Base-by-base conservation (phyloP, 2,888 invertebrate genomes). In the Hyposoter didymator region DNA sequence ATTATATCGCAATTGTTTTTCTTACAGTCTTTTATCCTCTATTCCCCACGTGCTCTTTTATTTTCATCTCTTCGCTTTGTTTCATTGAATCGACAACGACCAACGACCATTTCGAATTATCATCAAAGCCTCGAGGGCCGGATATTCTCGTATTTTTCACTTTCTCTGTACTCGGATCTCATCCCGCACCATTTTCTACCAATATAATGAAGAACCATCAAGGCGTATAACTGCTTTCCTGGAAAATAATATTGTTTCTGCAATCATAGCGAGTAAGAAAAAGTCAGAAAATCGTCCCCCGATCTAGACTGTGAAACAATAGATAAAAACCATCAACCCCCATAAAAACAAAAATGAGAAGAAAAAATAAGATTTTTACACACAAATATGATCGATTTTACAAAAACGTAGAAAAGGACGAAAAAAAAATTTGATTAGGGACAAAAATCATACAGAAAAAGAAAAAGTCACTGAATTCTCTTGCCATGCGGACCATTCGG, bases 21-120 rank as follows among this genome's bases (percentile, higher is more conserved):
- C 39, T n/a, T 43, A 19, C 19, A 45, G n/a, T 49, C 45, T 14
- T n/a, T 17, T 39, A 12, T 64, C 32, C 10, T 12, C 17, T 59
- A 10, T 32, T 78, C 78, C 55, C 39, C 55, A 43, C 67, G 1
- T 28, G 28, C 47, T 67, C 32, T 43, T 55, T 64, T 70, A 2
- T 22, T 32, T 62, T 28, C 19, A 32, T 73, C 73, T 22, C 67
- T 45, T 22, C 55, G 22, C 35, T 6, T n/a, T 39, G 32, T 74
- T 73, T 52, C 66, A 75, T 75, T 45, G 70, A 76, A 78, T 52
- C 49, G 70, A 14, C 72, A 59, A 64, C 64, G 72, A 82, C 78
- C 55, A 66, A 55, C 72, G 78, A 78, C 72, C 67, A 70, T 81
- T 67, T 59, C 75, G 72, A 80, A 49, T 49, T 72, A 39, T 32